Evolutionary conservation across 2,113 vertebrate species (phyloP).

Genomic region (Macrotis lagotis): DNA sequence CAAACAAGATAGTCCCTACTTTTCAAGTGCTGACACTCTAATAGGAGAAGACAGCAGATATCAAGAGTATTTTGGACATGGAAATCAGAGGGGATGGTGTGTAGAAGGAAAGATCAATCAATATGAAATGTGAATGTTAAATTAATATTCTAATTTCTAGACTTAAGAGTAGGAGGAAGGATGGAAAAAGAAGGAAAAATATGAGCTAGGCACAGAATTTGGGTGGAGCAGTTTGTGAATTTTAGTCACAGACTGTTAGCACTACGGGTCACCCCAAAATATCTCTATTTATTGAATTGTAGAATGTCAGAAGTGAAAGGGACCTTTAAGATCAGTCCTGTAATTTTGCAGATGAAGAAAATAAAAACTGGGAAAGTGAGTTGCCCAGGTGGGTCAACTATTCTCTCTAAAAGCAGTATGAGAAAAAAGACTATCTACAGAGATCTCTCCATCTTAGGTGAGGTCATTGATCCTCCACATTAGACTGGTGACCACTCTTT

Average conservation of each 20-base stretch:
- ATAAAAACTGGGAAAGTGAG: not conserved
- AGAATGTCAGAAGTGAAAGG: not conserved
- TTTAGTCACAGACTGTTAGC: not conserved
- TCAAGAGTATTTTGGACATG: not conserved
- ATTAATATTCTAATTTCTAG: not conserved
- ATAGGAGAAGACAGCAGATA: not conserved
- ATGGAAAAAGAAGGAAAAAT: not conserved
- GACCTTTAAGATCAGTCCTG: not conserved
- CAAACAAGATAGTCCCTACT: not conserved
- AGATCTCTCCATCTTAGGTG: not conserved
- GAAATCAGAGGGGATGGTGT: not conserved
- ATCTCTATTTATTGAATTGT: not conserved
- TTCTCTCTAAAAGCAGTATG: not conserved
- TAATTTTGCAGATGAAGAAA: not conserved
- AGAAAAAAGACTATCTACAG: not conserved
- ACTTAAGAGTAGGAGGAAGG: not conserved
- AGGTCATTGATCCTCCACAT: not conserved
- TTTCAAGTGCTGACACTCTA: not conserved
- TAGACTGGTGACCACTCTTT: not conserved
- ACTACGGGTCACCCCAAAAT: not conserved
- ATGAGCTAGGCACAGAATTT: not conserved
- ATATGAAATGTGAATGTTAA: not conserved
- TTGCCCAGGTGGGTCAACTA: not conserved
- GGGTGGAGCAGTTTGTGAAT: not conserved
- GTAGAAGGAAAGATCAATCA: not conserved